Percentiles rank a stretch among this genome's conserved stretches.
Evolutionary conservation across 2,797 vertebrate species (phyloP).

Genomic region (Enteromius mattozi): DNA sequence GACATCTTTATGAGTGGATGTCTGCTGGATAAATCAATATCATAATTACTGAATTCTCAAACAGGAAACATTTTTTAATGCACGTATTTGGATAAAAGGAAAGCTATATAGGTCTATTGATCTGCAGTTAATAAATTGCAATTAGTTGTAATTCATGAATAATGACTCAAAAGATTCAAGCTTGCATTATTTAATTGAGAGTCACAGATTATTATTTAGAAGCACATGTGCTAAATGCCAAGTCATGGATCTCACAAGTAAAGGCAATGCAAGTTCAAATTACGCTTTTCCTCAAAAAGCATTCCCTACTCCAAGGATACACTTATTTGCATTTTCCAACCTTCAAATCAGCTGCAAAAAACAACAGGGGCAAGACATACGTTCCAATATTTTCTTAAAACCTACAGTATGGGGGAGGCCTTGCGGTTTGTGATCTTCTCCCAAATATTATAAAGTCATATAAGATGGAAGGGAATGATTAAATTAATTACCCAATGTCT

Average conservation of each 20-base stretch:
- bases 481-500: neutral
- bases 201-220: neutral
- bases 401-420: neutral
- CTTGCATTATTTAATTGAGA: neutral
- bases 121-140: neutral
- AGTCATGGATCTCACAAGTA: neutral
- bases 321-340: neutral
- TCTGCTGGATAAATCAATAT: slow-evolving; percentile 32
- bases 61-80: neutral
- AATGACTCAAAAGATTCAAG: too few relatives aligned
- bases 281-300: neutral
- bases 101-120: neutral
- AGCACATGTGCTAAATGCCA: neutral
- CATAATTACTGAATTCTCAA: slow-evolving; percentile 1
- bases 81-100: neutral
- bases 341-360: neutral
- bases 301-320: neutral
- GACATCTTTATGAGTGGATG: slow-evolving; percentile 21
- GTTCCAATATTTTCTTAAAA: neutral
- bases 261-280: neutral
- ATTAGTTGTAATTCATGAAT: neutral
- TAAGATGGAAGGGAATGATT: neutral
- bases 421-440: neutral
- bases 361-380: neutral
- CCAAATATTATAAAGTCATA: too few relatives aligned